A percentile compares a stretch with the other conserved stretches of the same genome.
phyloP scores from a whole-genome alignment of 2,888 invertebrate genomes.

The Scaptomyza tumidula region DNA sequence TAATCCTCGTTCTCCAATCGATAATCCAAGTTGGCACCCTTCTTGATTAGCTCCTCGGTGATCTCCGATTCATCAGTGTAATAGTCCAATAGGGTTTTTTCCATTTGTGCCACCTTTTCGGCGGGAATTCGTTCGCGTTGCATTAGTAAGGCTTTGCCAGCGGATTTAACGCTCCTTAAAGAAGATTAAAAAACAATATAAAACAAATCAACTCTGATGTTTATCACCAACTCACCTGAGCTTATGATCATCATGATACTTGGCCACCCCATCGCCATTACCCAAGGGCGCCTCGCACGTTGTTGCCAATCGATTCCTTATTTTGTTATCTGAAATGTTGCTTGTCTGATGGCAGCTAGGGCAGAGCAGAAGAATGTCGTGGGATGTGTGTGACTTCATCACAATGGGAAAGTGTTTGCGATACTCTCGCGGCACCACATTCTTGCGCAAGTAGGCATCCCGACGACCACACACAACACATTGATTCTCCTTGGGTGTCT shows the following conservation, averaged over 20 bases:
- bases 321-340: constrained; percentile 87
- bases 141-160: constrained; percentile 86
- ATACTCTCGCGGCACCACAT: constrained; percentile 93
- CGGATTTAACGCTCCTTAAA: constrained; percentile 86
- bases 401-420: constrained; percentile 90
- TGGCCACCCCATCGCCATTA: constrained; percentile 70
- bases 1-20: constrained; percentile 85
- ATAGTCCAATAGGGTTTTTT: constrained; percentile 85
- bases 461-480: constrained; percentile 92
- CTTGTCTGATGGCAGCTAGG: constrained; percentile 89
- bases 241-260: constrained; percentile 83
- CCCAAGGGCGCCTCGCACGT: constrained; percentile 88
- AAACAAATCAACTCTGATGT: constrained; percentile 3
- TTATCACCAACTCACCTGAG: constrained; percentile 64
- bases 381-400: constrained; percentile 92
- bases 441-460: constrained; percentile 90
- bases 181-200: background rate
- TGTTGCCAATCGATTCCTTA: constrained; percentile 87
- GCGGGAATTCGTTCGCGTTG: constrained; percentile 86
- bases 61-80: constrained; percentile 85
- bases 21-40: constrained; percentile 85
- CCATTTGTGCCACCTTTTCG: constrained; percentile 85
- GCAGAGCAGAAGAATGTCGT: constrained; percentile 91
- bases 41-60: constrained; percentile 85
- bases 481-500: constrained; percentile 89